Evolutionary conservation across 2,888 invertebrate genomes (phyloP).

Genomic region (Drosophila eohydei): DNA sequence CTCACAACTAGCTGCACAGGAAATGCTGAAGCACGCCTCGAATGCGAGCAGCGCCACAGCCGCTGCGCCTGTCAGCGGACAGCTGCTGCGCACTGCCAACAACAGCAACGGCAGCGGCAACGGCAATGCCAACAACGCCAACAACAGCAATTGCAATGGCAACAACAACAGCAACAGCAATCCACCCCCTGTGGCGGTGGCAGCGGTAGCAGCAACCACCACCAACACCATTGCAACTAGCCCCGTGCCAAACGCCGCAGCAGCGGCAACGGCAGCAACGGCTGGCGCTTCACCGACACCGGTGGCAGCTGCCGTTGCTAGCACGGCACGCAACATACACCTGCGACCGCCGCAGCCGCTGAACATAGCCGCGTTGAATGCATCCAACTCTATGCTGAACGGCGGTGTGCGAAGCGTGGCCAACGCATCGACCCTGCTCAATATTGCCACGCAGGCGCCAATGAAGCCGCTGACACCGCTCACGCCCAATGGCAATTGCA

Average conservation of each 20-base stretch:
- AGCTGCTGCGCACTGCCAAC: conserved; percentile 69
- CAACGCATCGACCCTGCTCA: conserved; percentile 59
- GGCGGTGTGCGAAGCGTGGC: conserved; percentile 82
- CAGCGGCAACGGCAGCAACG: conserved; percentile 23
- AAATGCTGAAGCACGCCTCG: conserved; percentile 82
- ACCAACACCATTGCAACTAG: conserved; percentile 13
- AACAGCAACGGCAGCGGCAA: conserved; percentile 1
- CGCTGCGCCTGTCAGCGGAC: conserved; percentile 46
- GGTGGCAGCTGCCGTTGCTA: conserved; percentile 77
- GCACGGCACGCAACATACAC: conserved; percentile 81
- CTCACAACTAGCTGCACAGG: conserved; percentile 32
- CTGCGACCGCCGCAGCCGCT: conserved; percentile 87
- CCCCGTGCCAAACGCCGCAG: conserved; percentile 16
- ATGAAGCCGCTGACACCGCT: conserved; percentile 77
- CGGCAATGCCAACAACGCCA: conserved; percentile 10
- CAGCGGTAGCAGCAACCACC: conserved; percentile 42
- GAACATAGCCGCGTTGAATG: conserved; percentile 88
- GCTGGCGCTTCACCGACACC: conserved; percentile 55
- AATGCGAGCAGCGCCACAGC: conserved; percentile 69
- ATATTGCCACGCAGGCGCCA: conserved; percentile 68
- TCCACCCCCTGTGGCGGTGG: conserved; percentile 28
- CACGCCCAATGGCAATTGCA: conserved; percentile 73
- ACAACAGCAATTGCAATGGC: conserved; percentile 3
- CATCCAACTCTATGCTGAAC: conserved; percentile 64
- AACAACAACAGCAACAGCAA: conserved; percentile 3